Conservation (phyloP, 2,113 vertebrate species). For the Corythoichthys intestinalis region DNA sequence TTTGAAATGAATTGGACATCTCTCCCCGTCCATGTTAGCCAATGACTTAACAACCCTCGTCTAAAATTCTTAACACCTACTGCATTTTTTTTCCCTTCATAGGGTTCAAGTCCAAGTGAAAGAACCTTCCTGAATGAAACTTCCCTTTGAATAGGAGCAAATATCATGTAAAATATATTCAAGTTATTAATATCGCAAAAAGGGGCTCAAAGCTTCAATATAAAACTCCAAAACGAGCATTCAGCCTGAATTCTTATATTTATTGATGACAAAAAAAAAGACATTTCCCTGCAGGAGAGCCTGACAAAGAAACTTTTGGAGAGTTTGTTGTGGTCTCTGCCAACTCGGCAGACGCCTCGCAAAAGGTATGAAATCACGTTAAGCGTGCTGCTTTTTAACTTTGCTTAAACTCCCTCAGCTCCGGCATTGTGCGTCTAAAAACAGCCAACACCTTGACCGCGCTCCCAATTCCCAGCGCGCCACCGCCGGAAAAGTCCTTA, state of each 20-base stretch:
- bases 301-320: slow-evolving; percentile 8
- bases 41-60: too few species aligned
- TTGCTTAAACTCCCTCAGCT: not conserved
- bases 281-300: not conserved
- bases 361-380: slow-evolving; percentile 9
- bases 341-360: not conserved
- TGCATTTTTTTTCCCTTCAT: too few species aligned
- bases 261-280: not conserved
- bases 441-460: slow-evolving; percentile 18
- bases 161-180: not conserved
- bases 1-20: too few species aligned
- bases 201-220: not conserved
- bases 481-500: slow-evolving; percentile 66
- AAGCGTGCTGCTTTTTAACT: not conserved
- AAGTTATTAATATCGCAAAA: not conserved
- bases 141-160: not conserved
- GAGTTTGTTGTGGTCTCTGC: not conserved
- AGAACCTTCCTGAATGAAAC: not conserved
- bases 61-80: too few species aligned
- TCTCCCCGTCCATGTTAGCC: too few species aligned
- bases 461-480: slow-evolving; percentile 63
- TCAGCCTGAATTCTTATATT: not conserved
- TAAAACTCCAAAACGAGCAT: not conserved
- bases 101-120: too few species aligned
- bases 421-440: not conserved